These are phyloP conservation scores for Myotis pilosus DNA, from an alignment of 2,797 vertebrate species.

Conservation along the genomic window DNA sequence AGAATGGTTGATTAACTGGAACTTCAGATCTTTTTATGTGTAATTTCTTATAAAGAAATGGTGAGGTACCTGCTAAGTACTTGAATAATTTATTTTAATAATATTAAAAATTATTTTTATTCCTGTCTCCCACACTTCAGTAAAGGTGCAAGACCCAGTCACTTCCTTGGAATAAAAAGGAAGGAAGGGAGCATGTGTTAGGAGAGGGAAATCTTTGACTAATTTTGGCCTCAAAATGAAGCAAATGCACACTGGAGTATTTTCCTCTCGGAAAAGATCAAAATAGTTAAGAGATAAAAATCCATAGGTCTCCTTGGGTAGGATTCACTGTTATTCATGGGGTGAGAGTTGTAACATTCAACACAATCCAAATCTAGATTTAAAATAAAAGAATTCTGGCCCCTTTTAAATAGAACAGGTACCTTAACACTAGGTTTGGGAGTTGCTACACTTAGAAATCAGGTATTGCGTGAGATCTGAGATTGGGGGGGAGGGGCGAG, in stretches of 20 bases:
- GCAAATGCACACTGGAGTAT: neutral
- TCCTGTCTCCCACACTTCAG: neutral
- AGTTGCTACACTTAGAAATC: neutral
- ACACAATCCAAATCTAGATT: neutral
- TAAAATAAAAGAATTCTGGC: neutral
- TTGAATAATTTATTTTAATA: slow-evolving; percentile 1
- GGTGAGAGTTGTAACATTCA: neutral
- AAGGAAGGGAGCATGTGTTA: neutral
- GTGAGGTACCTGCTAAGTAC: neutral
- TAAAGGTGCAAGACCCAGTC: neutral
- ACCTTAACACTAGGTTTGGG: neutral
- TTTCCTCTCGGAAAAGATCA: neutral
- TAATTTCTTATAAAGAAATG: neutral
- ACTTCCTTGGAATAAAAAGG: slow-evolving; percentile 6
- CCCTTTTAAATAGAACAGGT: neutral
- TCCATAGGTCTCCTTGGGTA: neutral
- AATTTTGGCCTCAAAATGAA: slow-evolving; percentile 21
- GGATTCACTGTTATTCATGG: neutral
- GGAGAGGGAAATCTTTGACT: neutral
- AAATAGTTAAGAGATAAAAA: neutral
- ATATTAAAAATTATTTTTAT: slow-evolving; percentile 10
- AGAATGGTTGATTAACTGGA: neutral
- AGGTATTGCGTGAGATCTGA: neutral
- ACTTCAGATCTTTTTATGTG: neutral
- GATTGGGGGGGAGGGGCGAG: too few relatives aligned